phyloP scores from a whole-genome alignment of 2,113 vertebrate genomes.

The Accipiter virgatus region DNA sequence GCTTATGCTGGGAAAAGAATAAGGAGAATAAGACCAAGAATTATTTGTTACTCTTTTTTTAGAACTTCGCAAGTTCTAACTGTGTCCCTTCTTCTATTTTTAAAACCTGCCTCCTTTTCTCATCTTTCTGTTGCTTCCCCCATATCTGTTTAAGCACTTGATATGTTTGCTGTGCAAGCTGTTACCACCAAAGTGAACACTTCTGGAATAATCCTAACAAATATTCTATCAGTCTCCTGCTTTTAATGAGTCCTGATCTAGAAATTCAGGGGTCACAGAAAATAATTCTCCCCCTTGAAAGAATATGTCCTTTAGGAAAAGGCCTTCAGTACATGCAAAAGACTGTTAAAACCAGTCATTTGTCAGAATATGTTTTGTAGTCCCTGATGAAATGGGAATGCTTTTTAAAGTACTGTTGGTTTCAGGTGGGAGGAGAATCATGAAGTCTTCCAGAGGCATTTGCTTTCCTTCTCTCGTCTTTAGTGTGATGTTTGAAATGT shows the following conservation, averaged over 20 bases:
- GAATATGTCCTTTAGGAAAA: not conserved
- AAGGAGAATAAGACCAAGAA: not conserved
- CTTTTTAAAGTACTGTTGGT: not conserved
- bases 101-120: not conserved
- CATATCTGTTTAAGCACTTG: not conserved
- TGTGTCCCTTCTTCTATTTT: not conserved
- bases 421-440: not conserved
- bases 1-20: not conserved
- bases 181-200: not conserved
- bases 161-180: not conserved
- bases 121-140: not conserved
- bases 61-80: not conserved
- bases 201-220: not conserved
- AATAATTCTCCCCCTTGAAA: not conserved
- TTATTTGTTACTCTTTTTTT: not conserved
- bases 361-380: accelerated
- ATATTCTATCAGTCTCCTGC: accelerated
- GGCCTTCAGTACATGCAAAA: not conserved
- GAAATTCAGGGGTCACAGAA: not conserved
- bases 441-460: not conserved
- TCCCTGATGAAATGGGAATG: not conserved
- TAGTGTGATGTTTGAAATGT: not conserved
- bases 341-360: not conserved
- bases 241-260: not conserved
- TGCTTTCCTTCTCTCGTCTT: not conserved